Base-by-base conservation (phyloP, 2,888 invertebrate genomes). In the Agrochola litura region DNA sequence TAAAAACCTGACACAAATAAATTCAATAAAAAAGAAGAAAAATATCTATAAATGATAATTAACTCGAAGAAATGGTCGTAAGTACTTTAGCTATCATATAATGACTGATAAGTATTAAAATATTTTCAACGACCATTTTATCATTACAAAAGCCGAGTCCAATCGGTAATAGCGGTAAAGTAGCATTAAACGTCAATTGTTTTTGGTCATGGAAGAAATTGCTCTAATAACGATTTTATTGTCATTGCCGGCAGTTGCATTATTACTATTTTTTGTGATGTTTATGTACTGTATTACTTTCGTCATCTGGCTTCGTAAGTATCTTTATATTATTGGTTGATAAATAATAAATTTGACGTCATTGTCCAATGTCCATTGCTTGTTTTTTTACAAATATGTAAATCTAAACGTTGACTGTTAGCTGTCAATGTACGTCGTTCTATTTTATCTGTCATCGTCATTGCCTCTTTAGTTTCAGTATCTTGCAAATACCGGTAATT, bases 301-400 rank as follows among this genome's bases (percentile, higher is more conserved):
- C 14, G 2, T 80, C 49, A 22, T 82, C 2, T 86, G 88, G 89
- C 75, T 86, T 2, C 65, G 89, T 89, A 41, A 90, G 89, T 90
- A 79, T 60, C 22, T 63, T 49, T 64, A 37, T 3, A 37, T 22
- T 60, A 25, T 41, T 79, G 9, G 4, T 56, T 43, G 58, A 67
- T 80, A 56, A 58, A 37, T 16, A 54, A 61, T 52, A 25, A 25
- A 30, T 49, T 30, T 66, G 9, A 67, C 43, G 43, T 61, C 16
- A n/a, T 46, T 58, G 14, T 56, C 0, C 14, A n/a, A 66, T 19
- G 16, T 66, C 25, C 60, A 56, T 41, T 68, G 30, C 46, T 54
- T 10, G 8, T 25, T 64, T 71, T 54, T 16, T 43, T 25, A 12
- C 14, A 41, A 10, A 43, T 60, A n/a, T n/a, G n/a, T n/a, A 6